phyloP scores from a whole-genome alignment of 2,888 invertebrate genomes.

The Melanargia galathea region DNA sequence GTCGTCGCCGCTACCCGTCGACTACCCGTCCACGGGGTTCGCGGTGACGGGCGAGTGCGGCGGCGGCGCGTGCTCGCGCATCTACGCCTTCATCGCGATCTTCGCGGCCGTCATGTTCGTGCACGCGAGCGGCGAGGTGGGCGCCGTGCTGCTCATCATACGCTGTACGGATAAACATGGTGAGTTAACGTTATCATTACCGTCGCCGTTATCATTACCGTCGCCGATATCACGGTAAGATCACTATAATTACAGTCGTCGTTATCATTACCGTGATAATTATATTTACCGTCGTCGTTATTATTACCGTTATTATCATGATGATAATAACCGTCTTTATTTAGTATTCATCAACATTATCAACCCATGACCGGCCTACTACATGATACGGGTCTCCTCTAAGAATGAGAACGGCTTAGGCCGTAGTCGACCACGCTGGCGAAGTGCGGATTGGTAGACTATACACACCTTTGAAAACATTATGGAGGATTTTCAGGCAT shows the following conservation, averaged over 20 bases:
- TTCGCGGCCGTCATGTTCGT: conserved; percentile 95
- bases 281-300: background rate
- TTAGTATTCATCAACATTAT: too few relatives aligned
- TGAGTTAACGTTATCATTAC: conserved; percentile 46
- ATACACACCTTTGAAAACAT: too few relatives aligned
- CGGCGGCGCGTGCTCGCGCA: conserved; percentile 88
- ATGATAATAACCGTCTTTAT: background rate
- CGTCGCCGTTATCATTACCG: background rate
- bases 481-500: too few relatives aligned
- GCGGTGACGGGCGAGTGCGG: conserved; percentile 92
- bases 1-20: background rate
- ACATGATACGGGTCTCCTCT: too few relatives aligned
- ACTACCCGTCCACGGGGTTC: conserved; percentile 54
- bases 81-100: conserved; percentile 88
- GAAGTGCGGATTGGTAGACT: too few relatives aligned
- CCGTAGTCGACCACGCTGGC: too few relatives aligned
- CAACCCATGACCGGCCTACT: too few relatives aligned
- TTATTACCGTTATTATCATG: background rate
- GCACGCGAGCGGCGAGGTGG: conserved; percentile 96
- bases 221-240: conserved; percentile 82
- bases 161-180: conserved; percentile 93
- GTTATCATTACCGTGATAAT: background rate
- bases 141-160: conserved; percentile 93
- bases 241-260: background rate
- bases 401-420: too few relatives aligned